Evolutionary conservation across 2,797 vertebrate genomes (phyloP), one percentile per base, ranked within the genome.

Genomic region (Protosalanx chinensis): DNA sequence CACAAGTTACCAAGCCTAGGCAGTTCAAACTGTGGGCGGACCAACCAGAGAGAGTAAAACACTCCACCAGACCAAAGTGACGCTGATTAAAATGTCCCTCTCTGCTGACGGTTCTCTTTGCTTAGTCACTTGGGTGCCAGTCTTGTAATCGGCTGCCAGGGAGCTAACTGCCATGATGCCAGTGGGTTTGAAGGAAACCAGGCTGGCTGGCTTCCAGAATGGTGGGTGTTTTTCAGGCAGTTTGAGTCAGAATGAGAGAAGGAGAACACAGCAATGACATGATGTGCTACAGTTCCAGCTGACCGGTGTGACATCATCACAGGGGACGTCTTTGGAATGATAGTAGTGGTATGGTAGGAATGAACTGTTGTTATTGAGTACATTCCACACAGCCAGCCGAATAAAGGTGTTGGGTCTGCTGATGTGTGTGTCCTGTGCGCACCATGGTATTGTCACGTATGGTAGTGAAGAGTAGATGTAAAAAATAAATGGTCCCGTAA

Each of bases 231-330:
- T 74, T 76, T 41, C 72, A 82, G 79, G 79, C 71, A 4, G 77
- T 79, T 82, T 87, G 83, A 85, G 86, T 88, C 81, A 88, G 82
- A 73, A 53, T 72, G 78, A 46, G n/a, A 76, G 78, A 82, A 74
- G 82, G 64, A 73, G 83, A 69, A 30, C 30, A 57, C 67, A 46
- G 72, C 72, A 81, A 88, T 82, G 80, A 85, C 65, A 63, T 78
- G 72, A 80, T 80, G 15, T 13, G 37, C 37, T 35, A n/a, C 33
- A 12, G 63, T 18, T 13, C 41, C 46, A 23, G n/a, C 35, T 23
- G 63, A 41, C 35, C 29, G 18, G 27, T 46, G 23, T 27, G 16
- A 16, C 15, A 12, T 12, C 16, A n/a, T 35, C 33, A 64, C 3
- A 49, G 20, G 20, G 23, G 41, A 29, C 15, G 3, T 32, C 59